These are phyloP conservation scores for Nasua narica DNA, from an alignment of 2,797 vertebrate species.

Conservation along the genomic window DNA sequence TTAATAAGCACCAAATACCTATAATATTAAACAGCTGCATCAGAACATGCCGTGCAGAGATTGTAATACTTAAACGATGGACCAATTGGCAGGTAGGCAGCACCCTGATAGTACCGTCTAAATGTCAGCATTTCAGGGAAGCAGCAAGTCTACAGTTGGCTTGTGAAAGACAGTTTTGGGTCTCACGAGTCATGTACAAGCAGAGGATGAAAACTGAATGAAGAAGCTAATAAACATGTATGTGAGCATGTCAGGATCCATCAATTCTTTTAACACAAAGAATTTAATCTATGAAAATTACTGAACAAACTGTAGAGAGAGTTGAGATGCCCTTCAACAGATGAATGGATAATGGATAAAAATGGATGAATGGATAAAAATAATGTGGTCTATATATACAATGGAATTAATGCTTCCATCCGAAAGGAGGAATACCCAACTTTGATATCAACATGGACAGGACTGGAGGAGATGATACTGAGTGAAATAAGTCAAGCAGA, in stretches of 20 bases:
- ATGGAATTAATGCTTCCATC: too few relatives aligned
- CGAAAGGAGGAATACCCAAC: too few relatives aligned
- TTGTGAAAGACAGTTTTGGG: background rate
- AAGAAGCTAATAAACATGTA: background rate
- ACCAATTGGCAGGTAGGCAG: background rate
- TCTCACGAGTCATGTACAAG: background rate
- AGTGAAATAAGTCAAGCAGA: too few relatives aligned
- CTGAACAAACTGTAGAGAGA: background rate
- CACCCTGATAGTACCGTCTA: background rate
- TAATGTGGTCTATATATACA: too few relatives aligned
- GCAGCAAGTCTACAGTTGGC: background rate
- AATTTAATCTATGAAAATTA: background rate
- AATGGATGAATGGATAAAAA: too few relatives aligned
- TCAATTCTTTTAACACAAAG: background rate
- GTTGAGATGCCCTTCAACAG: too few relatives aligned
- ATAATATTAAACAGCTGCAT: background rate
- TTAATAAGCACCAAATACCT: background rate
- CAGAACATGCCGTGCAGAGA: background rate
- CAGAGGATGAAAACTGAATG: background rate
- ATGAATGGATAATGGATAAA: too few relatives aligned
- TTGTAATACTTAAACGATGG: fast-evolving
- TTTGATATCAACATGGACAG: too few relatives aligned
- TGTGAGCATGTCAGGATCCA: background rate
- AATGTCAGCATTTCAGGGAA: background rate
- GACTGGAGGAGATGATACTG: too few relatives aligned